Base-by-base conservation (phyloP, 2,888 invertebrate genomes). In the Rhingia rostrata region DNA sequence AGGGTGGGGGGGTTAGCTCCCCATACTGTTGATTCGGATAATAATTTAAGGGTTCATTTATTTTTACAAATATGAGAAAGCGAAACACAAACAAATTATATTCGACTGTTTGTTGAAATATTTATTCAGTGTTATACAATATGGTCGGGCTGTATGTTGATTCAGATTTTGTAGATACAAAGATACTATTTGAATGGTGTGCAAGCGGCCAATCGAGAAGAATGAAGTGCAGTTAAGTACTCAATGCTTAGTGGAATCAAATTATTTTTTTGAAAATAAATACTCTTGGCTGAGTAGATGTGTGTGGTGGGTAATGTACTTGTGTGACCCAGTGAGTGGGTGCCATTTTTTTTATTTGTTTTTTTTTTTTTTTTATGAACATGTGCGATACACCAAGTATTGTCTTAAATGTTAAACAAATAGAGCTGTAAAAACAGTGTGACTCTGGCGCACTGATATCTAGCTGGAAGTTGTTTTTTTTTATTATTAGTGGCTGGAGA, bases 31-130 rank as follows among this genome's bases (percentile, higher is more conserved):
- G 70, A 82, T 77, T 77, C 69, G 79, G 14, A 39, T 79, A 83
- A 83, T 83, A 83, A 83, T 75, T 80, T 83, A 84, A 84, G 79
- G 84, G 84, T 80, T 80, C 74, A 84, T 84, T 84, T 84, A 80
- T 80, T 84, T 84, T 80, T 75, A 84, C 80, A 80, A 84, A 84
- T 84, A 84, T 84, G 84, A 84, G 5, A 67, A 72, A 72, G 64
- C 73, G 64, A 72, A 51, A 56, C 49, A 78, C 47, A 79, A 73
- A 79, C 47, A 79, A 73, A 74, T 80, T 69, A 69, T 70, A 79
- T 74, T 67, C 72, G 66, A 79, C 63, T 73, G 72, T 72, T 79
- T 79, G 83, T 80, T 80, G 84, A 80, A 80, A 84, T 84, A 84
- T 84, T 84, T 84, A 80, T 84, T 84, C 75, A 74, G 74, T 75